These are phyloP conservation scores for Eugnorisma glareosa DNA, from an alignment of 2,888 invertebrate genomes.

Conservation along the genomic window DNA sequence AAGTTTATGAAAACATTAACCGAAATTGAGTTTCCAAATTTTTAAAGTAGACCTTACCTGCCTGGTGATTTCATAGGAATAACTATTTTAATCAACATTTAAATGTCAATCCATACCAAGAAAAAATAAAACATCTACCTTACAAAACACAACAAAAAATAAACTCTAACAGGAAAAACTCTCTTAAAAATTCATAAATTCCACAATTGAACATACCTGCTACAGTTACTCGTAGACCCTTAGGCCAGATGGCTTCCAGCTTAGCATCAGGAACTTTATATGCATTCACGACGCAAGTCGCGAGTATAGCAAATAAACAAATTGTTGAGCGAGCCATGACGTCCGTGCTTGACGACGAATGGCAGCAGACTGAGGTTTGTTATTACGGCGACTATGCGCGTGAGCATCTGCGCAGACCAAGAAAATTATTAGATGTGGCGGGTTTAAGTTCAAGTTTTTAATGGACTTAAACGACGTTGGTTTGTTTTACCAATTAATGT, in stretches of 20 bases:
- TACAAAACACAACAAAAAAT: slow-evolving; percentile 14
- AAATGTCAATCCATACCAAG: not conserved
- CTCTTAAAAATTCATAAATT: not conserved
- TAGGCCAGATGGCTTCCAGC: slow-evolving; percentile 91
- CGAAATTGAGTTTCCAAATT: not conserved
- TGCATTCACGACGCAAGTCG: slow-evolving; percentile 64
- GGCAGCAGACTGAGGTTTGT: slow-evolving; percentile 69
- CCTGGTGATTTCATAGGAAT: not conserved
- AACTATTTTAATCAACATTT: not conserved
- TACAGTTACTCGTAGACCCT: slow-evolving; percentile 91
- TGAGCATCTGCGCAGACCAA: slow-evolving; percentile 64
- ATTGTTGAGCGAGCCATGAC: slow-evolving; percentile 71
- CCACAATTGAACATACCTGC: slow-evolving; percentile 66
- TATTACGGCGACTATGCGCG: slow-evolving; percentile 59
- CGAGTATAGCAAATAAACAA: slow-evolving; percentile 67
- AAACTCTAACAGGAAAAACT: not conserved
- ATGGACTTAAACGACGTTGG: not conserved
- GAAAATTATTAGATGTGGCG: slow-evolving; percentile 36
- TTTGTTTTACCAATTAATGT: not conserved
- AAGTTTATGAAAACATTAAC: not conserved
- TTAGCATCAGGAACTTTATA: slow-evolving; percentile 89
- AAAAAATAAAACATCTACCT: not conserved
- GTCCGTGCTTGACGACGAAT: slow-evolving; percentile 67
- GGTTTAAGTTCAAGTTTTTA: slow-evolving; percentile 6
- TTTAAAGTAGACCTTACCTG: no score